Percentiles rank a stretch among this genome's conserved stretches.
Evolutionary conservation across 2,113 vertebrate species (phyloP).

Genomic region (Melospiza melodia): DNA sequence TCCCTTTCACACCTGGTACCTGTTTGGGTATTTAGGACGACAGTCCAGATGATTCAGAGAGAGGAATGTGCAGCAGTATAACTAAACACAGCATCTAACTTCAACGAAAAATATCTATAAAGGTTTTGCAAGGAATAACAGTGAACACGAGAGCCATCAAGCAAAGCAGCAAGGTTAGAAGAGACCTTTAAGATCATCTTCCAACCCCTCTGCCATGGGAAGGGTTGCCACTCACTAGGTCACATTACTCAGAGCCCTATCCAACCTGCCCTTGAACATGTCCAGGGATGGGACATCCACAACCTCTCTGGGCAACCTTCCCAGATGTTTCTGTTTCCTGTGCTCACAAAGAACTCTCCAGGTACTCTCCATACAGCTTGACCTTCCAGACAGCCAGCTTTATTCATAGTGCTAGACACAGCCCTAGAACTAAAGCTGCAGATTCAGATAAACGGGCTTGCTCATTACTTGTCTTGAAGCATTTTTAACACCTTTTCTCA

Average conservation of each 20-base stretch:
- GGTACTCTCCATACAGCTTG: not conserved
- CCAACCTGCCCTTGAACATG: not conserved
- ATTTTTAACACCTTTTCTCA: not conserved
- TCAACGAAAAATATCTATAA: not conserved
- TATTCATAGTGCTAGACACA: not conserved
- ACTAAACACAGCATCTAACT: not conserved
- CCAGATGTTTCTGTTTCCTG: not conserved
- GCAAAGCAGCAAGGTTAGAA: not conserved
- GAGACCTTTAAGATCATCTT: not conserved
- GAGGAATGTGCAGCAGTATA: not conserved
- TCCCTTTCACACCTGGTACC: not conserved
- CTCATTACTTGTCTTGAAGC: not conserved
- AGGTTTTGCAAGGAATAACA: not conserved
- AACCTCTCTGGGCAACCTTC: not conserved
- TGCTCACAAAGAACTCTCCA: not conserved
- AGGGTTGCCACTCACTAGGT: not conserved
- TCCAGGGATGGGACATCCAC: not conserved
- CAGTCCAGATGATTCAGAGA: fast-evolving
- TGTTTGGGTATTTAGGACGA: not conserved
- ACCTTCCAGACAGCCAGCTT: not conserved
- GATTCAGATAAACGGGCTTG: not conserved
- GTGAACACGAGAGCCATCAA: fast-evolving
- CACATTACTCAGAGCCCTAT: not conserved
- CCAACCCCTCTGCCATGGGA: not conserved
- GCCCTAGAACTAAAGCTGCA: not conserved